Evolutionary conservation across 2,113 vertebrate species (phyloP), one percentile per base, ranked within the genome.

Genomic region (Echinops telfairi): DNA sequence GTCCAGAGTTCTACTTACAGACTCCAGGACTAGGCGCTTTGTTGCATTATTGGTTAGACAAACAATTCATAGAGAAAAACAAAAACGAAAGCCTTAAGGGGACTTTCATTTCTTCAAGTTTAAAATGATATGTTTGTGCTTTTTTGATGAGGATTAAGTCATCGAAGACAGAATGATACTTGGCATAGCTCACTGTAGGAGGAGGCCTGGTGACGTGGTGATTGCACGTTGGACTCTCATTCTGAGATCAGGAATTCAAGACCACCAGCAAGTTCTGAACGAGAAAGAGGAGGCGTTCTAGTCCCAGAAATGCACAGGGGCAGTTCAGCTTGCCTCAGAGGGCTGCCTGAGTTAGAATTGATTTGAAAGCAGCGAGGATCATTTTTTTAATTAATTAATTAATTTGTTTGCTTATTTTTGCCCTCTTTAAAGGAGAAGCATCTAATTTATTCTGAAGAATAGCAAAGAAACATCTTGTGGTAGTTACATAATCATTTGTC

Each of bases 11-110:
- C 53, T 47, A 53, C 82, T 78, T 36, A 38, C 12, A 79, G 31
- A 23, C 19, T 88, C 40, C 29, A 77, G 57, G 33, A 66, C 85
- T 88, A 95, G 78, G 88, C 80, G 89, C 29, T 43, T 78, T 62
- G 73, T 83, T 40, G 17, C 80, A 73, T 23, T 90, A 62, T 84
- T 57, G 80, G 40, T 58, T 75, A 47, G 4, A 83, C 88, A 93
- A 92, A 90, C 76, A 88, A 62, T 62, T 79, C 36, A 33, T 25
- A 38, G 58, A 38, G 25, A 76, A 93, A 92, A 57, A 23, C 7
- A 58, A 89, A 58, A 76, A 53, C 64, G 7, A n/a, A 10, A 78
- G 22, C 86, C 47, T 40, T 88, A 20, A 75, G 85, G 15, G 83
- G 47, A 53, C 9, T 10, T 92, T 91, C 17, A 83, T 40, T 88